These are phyloP conservation scores for Drosophila monieri DNA, from an alignment of 2,888 invertebrate species.

Conservation along the genomic window DNA sequence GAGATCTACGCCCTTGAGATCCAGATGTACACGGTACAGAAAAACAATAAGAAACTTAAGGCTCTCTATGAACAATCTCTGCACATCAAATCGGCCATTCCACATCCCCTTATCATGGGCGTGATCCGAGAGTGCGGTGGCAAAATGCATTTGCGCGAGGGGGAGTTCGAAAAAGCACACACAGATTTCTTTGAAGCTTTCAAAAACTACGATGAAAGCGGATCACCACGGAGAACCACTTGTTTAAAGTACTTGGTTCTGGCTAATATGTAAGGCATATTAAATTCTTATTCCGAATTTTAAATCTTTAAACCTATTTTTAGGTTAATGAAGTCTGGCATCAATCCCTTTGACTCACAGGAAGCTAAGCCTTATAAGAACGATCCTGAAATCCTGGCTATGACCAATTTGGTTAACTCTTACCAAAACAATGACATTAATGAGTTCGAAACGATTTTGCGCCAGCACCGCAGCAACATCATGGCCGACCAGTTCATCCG, in stretches of 20 bases:
- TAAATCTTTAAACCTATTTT: conserved; percentile 32
- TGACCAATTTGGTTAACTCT: conserved; percentile 98
- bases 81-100: conserved; percentile 99
- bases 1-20: conserved; percentile 99
- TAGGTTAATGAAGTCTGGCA: conserved; percentile 99
- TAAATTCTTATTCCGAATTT: background rate
- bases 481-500: conserved; percentile 99
- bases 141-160: conserved; percentile 99
- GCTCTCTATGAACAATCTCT: conserved; percentile 98
- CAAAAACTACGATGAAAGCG: conserved; percentile 99
- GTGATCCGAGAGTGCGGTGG: conserved; percentile 99
- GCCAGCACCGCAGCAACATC: conserved; percentile 96
- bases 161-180: conserved; percentile 99
- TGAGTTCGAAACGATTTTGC: conserved; percentile 98
- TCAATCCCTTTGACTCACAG: conserved; percentile 99
- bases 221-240: conserved; percentile 97
- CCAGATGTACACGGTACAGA: conserved; percentile 99
- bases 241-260: conserved; percentile 98
- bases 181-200: conserved; percentile 99
- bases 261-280: conserved; percentile 94
- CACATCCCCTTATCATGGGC: conserved; percentile 99
- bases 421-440: conserved; percentile 99
- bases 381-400: conserved; percentile 99
- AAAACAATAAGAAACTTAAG: conserved; percentile 99
- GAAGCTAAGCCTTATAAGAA: conserved; percentile 99